Evolutionary conservation across 2,113 vertebrate species (phyloP).

Genomic region (Aptenodytes forsteri): DNA sequence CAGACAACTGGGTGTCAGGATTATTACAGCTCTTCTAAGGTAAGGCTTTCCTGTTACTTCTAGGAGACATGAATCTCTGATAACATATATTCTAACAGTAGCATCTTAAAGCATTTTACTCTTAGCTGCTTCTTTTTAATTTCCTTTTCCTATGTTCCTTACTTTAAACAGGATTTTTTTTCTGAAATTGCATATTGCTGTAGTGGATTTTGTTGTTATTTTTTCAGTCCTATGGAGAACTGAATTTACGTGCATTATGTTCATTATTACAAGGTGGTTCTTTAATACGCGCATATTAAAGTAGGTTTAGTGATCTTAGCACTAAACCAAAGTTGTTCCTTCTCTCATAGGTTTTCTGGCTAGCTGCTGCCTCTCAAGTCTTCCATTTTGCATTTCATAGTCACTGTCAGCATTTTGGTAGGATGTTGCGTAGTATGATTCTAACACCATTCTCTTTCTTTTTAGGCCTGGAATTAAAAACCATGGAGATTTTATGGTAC

Average conservation of each 20-base stretch:
- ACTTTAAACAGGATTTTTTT: neutral
- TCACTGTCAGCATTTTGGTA: neutral
- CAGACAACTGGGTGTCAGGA: neutral
- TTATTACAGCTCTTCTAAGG: constrained; percentile 1
- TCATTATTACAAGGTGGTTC: neutral
- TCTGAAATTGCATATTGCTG: neutral
- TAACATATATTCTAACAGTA: neutral
- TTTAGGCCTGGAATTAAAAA: neutral
- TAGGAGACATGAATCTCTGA: neutral
- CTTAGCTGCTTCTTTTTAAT: neutral
- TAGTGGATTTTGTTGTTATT: neutral
- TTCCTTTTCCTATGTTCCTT: neutral
- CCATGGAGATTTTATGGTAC: neutral
- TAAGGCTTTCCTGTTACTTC: neutral
- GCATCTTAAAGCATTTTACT: neutral
- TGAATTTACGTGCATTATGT: neutral
- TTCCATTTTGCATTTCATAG: neutral
- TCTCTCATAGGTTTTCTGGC: neutral
- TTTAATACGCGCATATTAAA: neutral
- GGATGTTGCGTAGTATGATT: neutral
- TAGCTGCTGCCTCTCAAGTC: neutral
- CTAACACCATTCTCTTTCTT: neutral
- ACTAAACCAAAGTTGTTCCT: neutral
- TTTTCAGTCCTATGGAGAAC: neutral
- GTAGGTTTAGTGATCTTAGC: neutral